Base-by-base conservation (phyloP, 1,140 invertebrate genomes). In the Arctopsyche grandis region DNA sequence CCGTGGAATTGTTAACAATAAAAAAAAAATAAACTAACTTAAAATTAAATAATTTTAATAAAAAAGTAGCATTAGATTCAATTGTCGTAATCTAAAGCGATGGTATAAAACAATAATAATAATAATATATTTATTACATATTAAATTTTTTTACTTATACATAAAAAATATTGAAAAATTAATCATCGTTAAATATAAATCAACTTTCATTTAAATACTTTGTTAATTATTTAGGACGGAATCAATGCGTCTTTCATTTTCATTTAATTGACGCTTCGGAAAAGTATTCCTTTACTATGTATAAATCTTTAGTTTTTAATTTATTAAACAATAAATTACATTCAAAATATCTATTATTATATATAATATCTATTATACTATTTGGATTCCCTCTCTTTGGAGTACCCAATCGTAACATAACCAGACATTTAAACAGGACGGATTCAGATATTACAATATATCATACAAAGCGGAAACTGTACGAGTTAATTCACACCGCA, bases 1-100 rank as follows among this genome's bases (percentile, higher is more conserved):
- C 48, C 16, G 48, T 16, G 10, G 48, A 12, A 16, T 14, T 14
- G 12, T 16, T 12, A 66, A 24, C 21, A 66, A 66, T 26, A 66
- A 66, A 66, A 52, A 14, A 14, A 66, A 66, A 66, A 66, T 66
- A 66, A 26, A 66, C 63, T 66, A 66, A 66, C 63, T 66, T 66
- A 66, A 66, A 66, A 22, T 66, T 66, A 66, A 66, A 66, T 22
- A 19, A 66, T 66, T 66, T 66, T 66, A 66, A 66, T 66, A 66
- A 26, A 66, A 66, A 52, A 46, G 44, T 66, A 66, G 26, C 63
- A 66, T 66, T 29, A 66, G 14, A 66, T 29, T 29, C 21, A 66
- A 66, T 66, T 66, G 3, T 24, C 12, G 19, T 29, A 38, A 66
- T 26, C 63, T 66, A 66, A 66, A 66, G 63, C 63, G 63, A 66